Evolutionary conservation across 2,888 invertebrate genomes (phyloP).

Genomic region (Acleris laterana): DNA sequence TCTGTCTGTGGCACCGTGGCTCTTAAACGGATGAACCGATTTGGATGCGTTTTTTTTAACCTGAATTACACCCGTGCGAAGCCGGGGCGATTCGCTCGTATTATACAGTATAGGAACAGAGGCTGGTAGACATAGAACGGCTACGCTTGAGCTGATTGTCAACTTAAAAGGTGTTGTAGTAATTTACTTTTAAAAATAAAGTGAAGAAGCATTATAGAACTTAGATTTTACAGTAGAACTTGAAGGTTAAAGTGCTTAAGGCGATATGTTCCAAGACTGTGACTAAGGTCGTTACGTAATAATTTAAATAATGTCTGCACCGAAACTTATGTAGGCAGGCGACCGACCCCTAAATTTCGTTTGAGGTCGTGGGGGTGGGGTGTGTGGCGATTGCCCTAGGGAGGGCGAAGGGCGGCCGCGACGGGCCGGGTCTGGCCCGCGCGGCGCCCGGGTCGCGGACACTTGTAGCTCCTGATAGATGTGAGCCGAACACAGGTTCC

Average conservation of each 20-base stretch:
- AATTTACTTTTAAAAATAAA: too few relatives aligned
- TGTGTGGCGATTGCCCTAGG: neutral
- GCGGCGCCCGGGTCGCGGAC: constrained; percentile 27
- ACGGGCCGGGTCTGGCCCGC: constrained; percentile 20
- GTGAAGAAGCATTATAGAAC: too few relatives aligned
- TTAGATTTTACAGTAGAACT: neutral
- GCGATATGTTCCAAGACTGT: neutral
- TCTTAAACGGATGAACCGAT: too few relatives aligned
- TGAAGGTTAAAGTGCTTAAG: neutral
- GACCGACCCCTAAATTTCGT: constrained; percentile 37
- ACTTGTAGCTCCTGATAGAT: constrained; percentile 43
- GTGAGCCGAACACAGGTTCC: constrained; percentile 31
- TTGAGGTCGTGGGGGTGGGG: constrained; percentile 35
- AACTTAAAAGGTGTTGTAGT: too few relatives aligned
- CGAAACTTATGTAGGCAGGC: constrained; percentile 31
- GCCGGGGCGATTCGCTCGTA: too few relatives aligned
- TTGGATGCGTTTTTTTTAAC: too few relatives aligned
- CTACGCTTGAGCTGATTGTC: too few relatives aligned
- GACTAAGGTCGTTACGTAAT: neutral
- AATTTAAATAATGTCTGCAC: constrained; percentile 27
- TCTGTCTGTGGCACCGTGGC: too few relatives aligned
- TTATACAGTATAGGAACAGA: too few relatives aligned
- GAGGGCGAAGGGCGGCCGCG: neutral
- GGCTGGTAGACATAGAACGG: too few relatives aligned
- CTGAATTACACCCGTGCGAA: too few relatives aligned